Conservation (phyloP, 1,140 invertebrate genomes). For the Ceratosolen solmsi region DNA sequence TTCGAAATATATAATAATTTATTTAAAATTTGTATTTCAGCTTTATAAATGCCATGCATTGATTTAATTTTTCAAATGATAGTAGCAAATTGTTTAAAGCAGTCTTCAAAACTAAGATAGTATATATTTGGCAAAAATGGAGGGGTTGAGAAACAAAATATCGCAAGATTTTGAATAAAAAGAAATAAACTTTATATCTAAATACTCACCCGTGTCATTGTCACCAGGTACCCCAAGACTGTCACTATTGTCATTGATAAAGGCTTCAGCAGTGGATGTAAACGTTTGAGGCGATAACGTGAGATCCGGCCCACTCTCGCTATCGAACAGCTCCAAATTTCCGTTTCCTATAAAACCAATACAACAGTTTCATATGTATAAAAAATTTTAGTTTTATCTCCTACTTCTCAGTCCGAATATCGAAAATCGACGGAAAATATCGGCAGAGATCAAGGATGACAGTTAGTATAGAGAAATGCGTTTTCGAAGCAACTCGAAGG, state of each 20-base stretch:
- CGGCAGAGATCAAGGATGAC: neutral
- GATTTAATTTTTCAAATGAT: conserved; percentile 22
- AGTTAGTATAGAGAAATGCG: neutral
- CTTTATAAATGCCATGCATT: neutral
- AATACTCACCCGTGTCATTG: conserved; percentile 73
- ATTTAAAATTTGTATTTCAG: too few relatives aligned
- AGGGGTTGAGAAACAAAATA: conserved; percentile 21
- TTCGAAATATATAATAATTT: too few relatives aligned
- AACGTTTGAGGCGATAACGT: conserved; percentile 82
- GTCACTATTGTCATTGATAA: conserved; percentile 81
- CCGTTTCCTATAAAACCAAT: conserved; percentile 72
- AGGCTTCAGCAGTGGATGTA: conserved; percentile 79
- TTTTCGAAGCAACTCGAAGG: neutral
- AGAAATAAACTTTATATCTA: conserved; percentile 19
- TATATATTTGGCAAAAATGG: neutral
- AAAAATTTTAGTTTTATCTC: neutral
- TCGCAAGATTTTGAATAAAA: conserved; percentile 19
- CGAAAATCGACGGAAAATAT: neutral
- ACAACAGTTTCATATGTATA: neutral
- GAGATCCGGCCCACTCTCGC: conserved; percentile 80
- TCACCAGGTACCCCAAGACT: conserved; percentile 77
- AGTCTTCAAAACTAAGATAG: neutral
- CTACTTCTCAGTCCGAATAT: neutral
- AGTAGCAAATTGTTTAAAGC: conserved; percentile 26
- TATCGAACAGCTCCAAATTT: conserved; percentile 82